Conservation (phyloP, 2,113 vertebrate species). For the Stigmatopora nigra region DNA sequence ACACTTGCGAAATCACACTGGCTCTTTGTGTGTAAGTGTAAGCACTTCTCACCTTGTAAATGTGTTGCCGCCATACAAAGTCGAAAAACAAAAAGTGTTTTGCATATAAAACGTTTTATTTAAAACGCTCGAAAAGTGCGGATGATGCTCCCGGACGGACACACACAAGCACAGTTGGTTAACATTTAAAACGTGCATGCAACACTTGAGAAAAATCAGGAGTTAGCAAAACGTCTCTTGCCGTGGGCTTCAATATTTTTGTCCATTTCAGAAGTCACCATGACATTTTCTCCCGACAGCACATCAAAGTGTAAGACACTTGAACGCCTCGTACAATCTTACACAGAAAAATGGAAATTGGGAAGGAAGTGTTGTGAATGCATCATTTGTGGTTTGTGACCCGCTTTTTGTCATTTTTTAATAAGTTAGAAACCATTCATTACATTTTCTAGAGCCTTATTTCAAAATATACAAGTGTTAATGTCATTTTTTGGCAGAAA, state of each 20-base stretch:
- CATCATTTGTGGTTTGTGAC: too few species aligned
- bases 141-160: background rate
- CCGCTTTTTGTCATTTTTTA: too few species aligned
- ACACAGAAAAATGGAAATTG: background rate
- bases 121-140: conserved; percentile 46
- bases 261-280: background rate
- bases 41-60: too few species aligned
- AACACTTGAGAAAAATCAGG: conserved; percentile 17
- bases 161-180: background rate
- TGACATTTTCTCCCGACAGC: background rate
- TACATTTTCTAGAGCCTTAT: too few species aligned
- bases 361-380: too few species aligned
- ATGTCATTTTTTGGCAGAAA: too few species aligned
- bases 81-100: background rate
- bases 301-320: background rate
- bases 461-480: too few species aligned
- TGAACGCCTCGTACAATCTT: background rate
- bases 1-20: too few species aligned
- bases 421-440: too few species aligned
- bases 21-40: too few species aligned
- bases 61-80: background rate
- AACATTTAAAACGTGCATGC: conserved; percentile 52
- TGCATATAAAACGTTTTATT: conserved; percentile 58
- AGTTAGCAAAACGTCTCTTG: background rate
- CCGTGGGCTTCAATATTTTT: background rate